Evolutionary conservation across 2,797 vertebrate genomes (phyloP).

Genomic region (Cephalopachus bancanus): DNA sequence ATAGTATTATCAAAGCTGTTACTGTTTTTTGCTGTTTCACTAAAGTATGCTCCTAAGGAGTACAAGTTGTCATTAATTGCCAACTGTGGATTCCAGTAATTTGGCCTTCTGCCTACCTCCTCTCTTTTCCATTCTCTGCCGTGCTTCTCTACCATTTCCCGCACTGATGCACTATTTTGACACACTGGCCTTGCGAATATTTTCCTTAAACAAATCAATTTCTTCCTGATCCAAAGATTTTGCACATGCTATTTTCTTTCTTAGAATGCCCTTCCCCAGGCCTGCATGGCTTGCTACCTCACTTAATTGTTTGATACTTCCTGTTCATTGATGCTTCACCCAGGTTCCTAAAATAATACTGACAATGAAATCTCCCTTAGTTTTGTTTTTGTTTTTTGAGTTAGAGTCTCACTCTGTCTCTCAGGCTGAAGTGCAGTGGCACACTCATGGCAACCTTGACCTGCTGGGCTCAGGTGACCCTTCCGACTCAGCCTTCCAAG

Average conservation of each 20-base stretch:
- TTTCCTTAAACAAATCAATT: conserved; percentile 23
- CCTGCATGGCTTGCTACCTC: conserved; percentile 80
- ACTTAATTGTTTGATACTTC: conserved; percentile 18
- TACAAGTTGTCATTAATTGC: conserved; percentile 55
- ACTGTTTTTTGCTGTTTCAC: conserved; percentile 44
- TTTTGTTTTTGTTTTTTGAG: not conserved
- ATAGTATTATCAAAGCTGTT: conserved; percentile 6
- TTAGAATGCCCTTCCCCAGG: conserved; percentile 37
- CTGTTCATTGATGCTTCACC: not conserved
- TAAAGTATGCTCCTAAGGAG: conserved; percentile 45
- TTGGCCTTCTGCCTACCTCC: not conserved
- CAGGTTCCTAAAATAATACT: conserved; percentile 36
- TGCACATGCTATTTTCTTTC: not conserved
- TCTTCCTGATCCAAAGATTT: conserved; percentile 54
- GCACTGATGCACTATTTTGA: not conserved
- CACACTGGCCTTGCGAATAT: not conserved
- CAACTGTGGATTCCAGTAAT: conserved; percentile 15
- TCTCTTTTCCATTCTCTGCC: not conserved
- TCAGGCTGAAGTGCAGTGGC: too few species aligned
- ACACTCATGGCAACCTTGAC: too few species aligned
- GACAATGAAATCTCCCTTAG: not conserved
- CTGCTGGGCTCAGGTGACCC: too few species aligned
- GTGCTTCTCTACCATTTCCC: not conserved
- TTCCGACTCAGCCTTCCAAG: too few species aligned
- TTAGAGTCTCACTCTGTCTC: too few species aligned